Base-by-base conservation (phyloP, 1,140 invertebrate genomes). In the Ladona fulva region DNA sequence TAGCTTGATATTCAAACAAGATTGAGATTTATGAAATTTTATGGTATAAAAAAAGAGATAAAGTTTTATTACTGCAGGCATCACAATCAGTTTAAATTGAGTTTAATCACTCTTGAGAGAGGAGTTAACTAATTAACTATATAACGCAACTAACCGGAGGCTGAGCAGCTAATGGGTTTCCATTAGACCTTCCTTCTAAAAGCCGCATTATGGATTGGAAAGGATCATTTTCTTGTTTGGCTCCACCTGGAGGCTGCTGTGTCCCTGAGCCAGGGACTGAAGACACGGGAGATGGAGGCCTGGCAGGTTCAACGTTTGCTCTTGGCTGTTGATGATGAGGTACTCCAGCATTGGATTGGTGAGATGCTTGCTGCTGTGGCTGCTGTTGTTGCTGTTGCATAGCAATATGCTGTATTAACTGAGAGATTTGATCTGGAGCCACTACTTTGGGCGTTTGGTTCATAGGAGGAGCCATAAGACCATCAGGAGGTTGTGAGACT, bases 251-350 rank as follows among this genome's bases (percentile, higher is more conserved):
- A 25, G 75, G 75, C 12, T 66, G 52, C n/a, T 66, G 52, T 12
- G 52, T 19, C 5, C 52, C 52, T 19, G 52, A 12, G 12, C 52
- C 52, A 6, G 52, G 52, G 12, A 16, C 52, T 6, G 52, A 6
- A 11, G 78, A 74, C 42, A 79, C 77, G 74, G 78, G 77, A 24
- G 74, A 74, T 74, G 80, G 79, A 76, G 80, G 82, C 42, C 85
- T 82, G 76, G 80, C 84, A 24, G 83, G 79, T 16, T 86, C 85
- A 22, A 86, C 82, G 77, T 84, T 84, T 85, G 89, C 86, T 76
- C 87, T 87, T 74, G 86, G 86, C 25, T 88, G 86, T 10, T 88
- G 79, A 22, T 88, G 86, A 12, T 12, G 52, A 66, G 52, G 52
- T 6, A 66, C 52, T 59, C 52, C 76, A 77, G 37, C 42, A 52